Percentiles rank a stretch among this genome's conserved stretches.
Conservation (phyloP, 2,797 vertebrate species). For the Orestias chungarensis region DNA sequence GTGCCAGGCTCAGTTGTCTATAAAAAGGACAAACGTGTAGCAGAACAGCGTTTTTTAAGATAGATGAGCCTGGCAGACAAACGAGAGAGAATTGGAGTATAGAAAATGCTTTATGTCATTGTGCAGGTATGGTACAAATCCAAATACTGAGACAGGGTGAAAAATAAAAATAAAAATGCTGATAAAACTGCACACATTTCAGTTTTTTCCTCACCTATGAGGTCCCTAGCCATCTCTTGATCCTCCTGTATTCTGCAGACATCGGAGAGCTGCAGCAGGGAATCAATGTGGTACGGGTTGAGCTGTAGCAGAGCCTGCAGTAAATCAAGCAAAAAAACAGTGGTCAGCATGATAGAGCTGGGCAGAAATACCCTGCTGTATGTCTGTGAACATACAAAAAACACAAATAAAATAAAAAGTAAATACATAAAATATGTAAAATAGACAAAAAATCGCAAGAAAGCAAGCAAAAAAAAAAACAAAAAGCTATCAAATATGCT, state of each 20-base stretch:
- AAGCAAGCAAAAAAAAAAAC: not conserved
- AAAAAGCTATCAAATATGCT: too few relatives aligned
- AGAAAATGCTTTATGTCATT: slow-evolving; percentile 7
- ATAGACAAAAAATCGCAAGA: not conserved
- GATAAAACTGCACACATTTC: not conserved
- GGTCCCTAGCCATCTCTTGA: slow-evolving; percentile 95
- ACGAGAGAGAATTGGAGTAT: not conserved
- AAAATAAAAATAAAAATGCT: not conserved
- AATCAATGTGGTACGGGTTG: slow-evolving; percentile 95
- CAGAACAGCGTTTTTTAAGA: slow-evolving; percentile 12
- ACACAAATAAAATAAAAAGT: not conserved
- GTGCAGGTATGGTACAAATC: not conserved
- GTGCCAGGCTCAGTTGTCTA: slow-evolving; percentile 9
- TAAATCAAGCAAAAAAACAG: not conserved
- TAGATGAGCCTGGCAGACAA: slow-evolving; percentile 2
- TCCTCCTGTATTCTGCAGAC: slow-evolving; percentile 96
- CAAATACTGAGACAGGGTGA: not conserved
- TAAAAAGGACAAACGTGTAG: slow-evolving; percentile 15
- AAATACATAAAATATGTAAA: not conserved
- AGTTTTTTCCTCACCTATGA: slow-evolving; percentile 82
- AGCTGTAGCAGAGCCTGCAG: slow-evolving; percentile 89
- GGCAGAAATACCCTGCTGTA: not conserved
- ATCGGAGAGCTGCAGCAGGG: slow-evolving; percentile 94
- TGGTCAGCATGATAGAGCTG: not conserved
- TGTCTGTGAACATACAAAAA: not conserved